Evolutionary conservation across 2,797 vertebrate species (phyloP).

Genomic region (Galaxias olidus): DNA sequence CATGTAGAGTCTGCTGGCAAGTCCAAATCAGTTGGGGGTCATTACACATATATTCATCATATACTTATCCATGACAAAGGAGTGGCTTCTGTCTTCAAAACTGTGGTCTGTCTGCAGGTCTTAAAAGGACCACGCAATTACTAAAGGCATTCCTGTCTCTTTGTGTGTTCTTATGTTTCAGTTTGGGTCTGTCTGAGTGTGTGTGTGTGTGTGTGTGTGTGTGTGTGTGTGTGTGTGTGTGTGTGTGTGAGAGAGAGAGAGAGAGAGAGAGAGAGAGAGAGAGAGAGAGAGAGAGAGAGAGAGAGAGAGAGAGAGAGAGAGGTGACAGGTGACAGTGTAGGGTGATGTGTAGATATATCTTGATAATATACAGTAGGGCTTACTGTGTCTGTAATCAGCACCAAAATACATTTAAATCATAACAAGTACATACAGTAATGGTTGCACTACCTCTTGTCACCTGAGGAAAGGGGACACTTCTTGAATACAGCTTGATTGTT

Average conservation of each 20-base stretch:
- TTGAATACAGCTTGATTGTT: no score
- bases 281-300: no score
- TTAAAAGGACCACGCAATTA: not conserved
- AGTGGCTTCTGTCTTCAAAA: not conserved
- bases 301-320: no score
- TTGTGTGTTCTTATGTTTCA: not conserved
- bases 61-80: slow-evolving; percentile 1
- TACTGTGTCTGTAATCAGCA: no score
- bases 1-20: not conserved
- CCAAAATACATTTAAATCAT: no score
- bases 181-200: not conserved
- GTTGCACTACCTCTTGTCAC: no score
- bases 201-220: not conserved
- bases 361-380: no score
- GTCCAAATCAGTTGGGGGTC: not conserved
- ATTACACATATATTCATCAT: not conserved
- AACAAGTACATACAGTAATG: no score
- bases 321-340: no score
- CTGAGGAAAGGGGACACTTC: no score
- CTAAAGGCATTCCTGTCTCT: not conserved
- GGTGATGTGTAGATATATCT: no score
- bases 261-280: no score
- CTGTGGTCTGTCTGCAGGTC: not conserved
- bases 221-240: not conserved
- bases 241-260: not conserved